phyloP scores from a whole-genome alignment of 2,888 invertebrate genomes.

The Plemyria rubiginata region DNA sequence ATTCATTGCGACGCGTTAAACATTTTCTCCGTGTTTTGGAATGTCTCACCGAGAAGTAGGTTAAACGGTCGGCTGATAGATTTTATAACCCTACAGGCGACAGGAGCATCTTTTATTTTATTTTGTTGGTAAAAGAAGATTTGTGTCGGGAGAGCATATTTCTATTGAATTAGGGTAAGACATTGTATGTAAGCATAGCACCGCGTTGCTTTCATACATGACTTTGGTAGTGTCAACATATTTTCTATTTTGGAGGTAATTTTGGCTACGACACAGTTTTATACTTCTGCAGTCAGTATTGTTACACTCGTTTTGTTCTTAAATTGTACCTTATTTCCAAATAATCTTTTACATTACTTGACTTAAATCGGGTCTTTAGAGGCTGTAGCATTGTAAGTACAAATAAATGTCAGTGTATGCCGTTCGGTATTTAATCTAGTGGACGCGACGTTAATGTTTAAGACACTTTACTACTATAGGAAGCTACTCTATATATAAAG shows the following conservation, averaged over 20 bases:
- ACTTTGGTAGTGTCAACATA: not conserved
- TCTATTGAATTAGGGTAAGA: conserved; percentile 15
- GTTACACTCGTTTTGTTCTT: too few species aligned
- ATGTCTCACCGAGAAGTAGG: conserved; percentile 41
- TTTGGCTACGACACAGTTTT: too few species aligned
- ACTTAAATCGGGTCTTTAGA: too few species aligned
- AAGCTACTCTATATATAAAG: too few species aligned
- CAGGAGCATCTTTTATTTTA: conserved; percentile 31
- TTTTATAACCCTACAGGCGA: conserved; percentile 40
- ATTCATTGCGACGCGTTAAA: conserved; percentile 49
- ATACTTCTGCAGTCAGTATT: too few species aligned
- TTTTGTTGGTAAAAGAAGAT: conserved; percentile 18
- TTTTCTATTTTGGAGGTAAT: not conserved
- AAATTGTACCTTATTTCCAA: too few species aligned
- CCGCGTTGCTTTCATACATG: not conserved
- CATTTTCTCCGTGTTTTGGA: conserved; percentile 50
- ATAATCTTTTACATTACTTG: too few species aligned
- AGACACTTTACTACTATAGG: too few species aligned
- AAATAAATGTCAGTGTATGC: too few species aligned
- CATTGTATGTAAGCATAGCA: not conserved
- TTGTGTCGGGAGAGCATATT: conserved; percentile 8
- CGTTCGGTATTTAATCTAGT: too few species aligned
- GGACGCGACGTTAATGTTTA: too few species aligned
- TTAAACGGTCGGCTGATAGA: conserved; percentile 49
- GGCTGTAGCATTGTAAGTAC: too few species aligned